A percentile compares a stretch with the other conserved stretches of the same genome.
Evolutionary conservation across 2,113 vertebrate genomes (phyloP).

Genomic region (Hystrix cristata): DNA sequence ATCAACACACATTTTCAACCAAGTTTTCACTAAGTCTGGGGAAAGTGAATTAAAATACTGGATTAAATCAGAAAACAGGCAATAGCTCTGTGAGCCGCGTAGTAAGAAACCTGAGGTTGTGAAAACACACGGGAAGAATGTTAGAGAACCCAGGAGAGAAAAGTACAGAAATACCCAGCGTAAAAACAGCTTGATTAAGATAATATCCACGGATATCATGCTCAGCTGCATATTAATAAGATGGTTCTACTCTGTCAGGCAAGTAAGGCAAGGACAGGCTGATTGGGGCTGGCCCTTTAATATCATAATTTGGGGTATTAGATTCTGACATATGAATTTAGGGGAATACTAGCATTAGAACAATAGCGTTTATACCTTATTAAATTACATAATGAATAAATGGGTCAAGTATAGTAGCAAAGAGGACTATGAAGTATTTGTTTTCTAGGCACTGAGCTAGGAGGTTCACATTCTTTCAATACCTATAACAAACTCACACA

Average conservation of each 20-base stretch:
- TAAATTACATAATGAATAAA: background rate
- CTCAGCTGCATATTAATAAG: background rate
- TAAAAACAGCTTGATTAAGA: background rate
- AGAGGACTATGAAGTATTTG: background rate
- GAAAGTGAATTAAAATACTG: conserved; percentile 62
- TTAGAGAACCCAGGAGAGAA: background rate
- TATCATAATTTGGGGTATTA: background rate
- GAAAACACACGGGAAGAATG: background rate
- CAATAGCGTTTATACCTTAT: background rate
- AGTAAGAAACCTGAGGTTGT: background rate
- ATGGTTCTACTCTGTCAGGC: background rate
- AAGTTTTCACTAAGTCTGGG: conserved; percentile 54
- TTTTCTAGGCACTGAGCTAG: background rate
- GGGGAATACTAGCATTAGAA: background rate
- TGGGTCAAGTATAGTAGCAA: background rate
- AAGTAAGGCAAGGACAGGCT: background rate
- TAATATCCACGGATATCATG: background rate
- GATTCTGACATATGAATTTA: background rate
- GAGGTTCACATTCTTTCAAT: background rate
- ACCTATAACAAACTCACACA: background rate
- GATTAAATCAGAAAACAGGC: conserved; percentile 14
- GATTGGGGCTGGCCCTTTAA: background rate
- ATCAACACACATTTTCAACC: conserved; percentile 22
- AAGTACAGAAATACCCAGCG: background rate
- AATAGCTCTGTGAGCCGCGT: background rate